These are phyloP conservation scores for Diprion similis DNA, from an alignment of 1,140 invertebrate genomes.

Conservation along the genomic window DNA sequence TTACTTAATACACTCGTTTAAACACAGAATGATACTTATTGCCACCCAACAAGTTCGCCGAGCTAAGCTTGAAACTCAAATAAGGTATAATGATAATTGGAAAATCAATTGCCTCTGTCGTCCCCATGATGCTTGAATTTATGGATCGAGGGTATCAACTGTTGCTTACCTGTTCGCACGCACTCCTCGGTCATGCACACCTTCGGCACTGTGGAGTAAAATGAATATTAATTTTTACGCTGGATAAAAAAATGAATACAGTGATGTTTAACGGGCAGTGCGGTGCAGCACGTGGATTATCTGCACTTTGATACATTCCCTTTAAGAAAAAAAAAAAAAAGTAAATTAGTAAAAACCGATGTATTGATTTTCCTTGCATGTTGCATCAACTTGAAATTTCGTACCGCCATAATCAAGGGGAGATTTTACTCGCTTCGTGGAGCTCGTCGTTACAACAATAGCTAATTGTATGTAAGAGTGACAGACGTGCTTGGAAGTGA, in stretches of 20 bases:
- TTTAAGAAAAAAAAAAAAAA: too few species aligned
- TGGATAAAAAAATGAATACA: too few species aligned
- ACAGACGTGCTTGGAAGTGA: neutral
- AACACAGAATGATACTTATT: too few species aligned
- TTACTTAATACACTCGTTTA: neutral
- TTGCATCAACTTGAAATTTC: too few species aligned
- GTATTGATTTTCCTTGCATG: too few species aligned
- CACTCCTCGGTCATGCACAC: slow-evolving; percentile 76
- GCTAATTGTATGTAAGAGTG: neutral
- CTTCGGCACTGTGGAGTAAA: slow-evolving; percentile 58
- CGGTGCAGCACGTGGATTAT: too few species aligned
- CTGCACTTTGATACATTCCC: too few species aligned
- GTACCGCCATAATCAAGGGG: neutral
- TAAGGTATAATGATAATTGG: neutral
- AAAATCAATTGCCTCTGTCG: slow-evolving; percentile 13
- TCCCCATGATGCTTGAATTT: neutral
- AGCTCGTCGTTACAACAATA: neutral
- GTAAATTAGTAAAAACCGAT: too few species aligned
- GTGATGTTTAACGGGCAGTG: too few species aligned
- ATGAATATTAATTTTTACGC: slow-evolving; percentile 10
- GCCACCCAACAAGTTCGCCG: too few species aligned
- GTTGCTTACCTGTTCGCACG: slow-evolving; percentile 69
- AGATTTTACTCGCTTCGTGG: neutral
- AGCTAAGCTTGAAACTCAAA: too few species aligned
- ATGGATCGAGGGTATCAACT: neutral